These are phyloP conservation scores for Ciconia stormi DNA, from an alignment of 2,113 vertebrate species.

Conservation along the genomic window DNA sequence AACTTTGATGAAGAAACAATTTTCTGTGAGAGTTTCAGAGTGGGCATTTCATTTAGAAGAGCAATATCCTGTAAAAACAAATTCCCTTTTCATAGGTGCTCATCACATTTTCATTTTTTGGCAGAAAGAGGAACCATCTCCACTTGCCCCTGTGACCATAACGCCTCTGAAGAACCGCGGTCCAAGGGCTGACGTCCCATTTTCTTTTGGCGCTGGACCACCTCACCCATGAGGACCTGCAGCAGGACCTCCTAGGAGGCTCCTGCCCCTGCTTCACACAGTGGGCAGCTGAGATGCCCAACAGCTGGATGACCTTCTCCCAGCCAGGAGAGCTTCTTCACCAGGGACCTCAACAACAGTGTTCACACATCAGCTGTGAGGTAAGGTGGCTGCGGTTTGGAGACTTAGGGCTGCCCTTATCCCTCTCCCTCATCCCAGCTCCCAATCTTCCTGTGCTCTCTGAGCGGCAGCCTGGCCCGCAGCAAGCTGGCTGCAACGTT, in stretches of 20 bases:
- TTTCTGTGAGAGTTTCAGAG: background rate
- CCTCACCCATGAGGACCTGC: background rate
- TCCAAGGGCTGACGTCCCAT: background rate
- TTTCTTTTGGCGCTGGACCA: background rate
- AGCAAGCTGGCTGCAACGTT: background rate
- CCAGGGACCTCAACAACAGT: background rate
- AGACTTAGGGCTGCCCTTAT: background rate
- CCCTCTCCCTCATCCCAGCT: background rate
- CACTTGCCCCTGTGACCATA: background rate
- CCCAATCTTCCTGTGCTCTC: background rate
- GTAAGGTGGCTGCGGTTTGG: background rate
- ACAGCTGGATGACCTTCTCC: background rate
- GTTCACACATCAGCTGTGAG: background rate
- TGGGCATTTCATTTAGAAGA: background rate
- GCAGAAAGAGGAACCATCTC: background rate
- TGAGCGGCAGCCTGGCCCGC: background rate
- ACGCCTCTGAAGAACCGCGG: fast-evolving
- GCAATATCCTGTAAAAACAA: background rate
- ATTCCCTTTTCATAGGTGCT: background rate
- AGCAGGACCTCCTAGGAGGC: background rate
- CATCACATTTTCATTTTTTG: background rate
- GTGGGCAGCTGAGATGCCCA: background rate
- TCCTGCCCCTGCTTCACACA: background rate
- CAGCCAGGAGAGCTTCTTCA: background rate
- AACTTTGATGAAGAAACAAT: background rate